phyloP scores from a whole-genome alignment of 2,113 vertebrate species.

The Pseudopodoces humilis region DNA sequence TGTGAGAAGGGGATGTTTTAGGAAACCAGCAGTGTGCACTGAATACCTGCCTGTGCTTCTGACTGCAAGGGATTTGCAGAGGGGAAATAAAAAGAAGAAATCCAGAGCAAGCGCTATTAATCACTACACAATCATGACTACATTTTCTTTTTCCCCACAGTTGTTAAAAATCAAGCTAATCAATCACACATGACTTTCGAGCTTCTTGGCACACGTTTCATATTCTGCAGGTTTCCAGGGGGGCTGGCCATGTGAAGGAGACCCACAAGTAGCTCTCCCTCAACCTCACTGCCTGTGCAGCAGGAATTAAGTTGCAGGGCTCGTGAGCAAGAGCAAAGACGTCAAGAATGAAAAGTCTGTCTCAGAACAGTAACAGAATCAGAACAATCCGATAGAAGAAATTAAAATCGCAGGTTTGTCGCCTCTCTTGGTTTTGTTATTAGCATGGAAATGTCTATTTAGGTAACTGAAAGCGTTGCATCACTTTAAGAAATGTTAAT shows the following conservation, averaged over 20 bases:
- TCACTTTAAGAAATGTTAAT: conserved; percentile 38
- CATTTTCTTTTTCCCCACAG: not conserved
- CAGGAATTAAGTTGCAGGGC: not conserved
- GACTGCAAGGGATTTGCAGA: not conserved
- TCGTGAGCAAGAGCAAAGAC: not conserved
- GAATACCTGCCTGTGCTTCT: not conserved
- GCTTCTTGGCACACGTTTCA: not conserved
- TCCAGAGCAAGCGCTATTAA: not conserved
- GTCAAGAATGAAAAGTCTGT: not conserved
- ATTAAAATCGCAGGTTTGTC: not conserved
- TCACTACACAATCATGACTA: not conserved
- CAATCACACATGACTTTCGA: not conserved
- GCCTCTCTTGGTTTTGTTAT: not conserved
- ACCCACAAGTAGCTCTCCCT: not conserved
- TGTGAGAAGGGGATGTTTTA: not conserved
- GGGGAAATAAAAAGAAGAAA: not conserved
- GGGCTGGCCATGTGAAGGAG: not conserved
- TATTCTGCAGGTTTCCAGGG: not conserved
- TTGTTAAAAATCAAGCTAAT: not conserved
- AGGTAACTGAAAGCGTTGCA: not conserved
- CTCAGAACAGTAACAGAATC: not conserved
- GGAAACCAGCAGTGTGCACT: not conserved
- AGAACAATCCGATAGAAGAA: not conserved
- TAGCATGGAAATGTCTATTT: not conserved
- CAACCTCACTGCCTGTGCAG: not conserved